Conservation (phyloP, 2,888 invertebrate species). For the Coelinius sp. region DNA sequence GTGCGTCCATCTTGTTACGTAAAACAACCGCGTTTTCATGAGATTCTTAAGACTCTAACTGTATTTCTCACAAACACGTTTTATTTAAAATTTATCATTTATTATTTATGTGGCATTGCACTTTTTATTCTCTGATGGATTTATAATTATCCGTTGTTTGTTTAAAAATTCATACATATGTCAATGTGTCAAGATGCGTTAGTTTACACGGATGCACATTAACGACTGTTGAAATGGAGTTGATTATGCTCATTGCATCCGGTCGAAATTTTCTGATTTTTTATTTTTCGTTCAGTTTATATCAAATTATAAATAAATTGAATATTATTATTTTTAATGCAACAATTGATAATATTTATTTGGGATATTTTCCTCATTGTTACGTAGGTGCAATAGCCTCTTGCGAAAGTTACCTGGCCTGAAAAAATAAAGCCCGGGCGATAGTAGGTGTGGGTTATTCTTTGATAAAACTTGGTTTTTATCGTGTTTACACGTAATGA, state of each 20-base stretch:
- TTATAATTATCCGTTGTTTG: conserved; percentile 23
- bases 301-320: too few species aligned
- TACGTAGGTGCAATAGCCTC: conserved; percentile 58
- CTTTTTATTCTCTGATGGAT: neutral
- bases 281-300: too few species aligned
- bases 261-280: conserved; percentile 35
- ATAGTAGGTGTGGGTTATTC: conserved; percentile 57
- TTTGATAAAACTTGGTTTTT: conserved; percentile 53
- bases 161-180: conserved; percentile 17
- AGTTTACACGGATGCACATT: conserved; percentile 34
- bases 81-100: conserved; percentile 1
- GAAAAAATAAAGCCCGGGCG: conserved; percentile 66
- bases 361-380: conserved; percentile 26
- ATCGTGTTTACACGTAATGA: conserved; percentile 66
- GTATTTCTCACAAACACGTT: conserved; percentile 16
- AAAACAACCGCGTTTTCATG: conserved; percentile 64
- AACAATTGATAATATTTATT: conserved; percentile 38
- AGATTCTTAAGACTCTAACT: conserved; percentile 44
- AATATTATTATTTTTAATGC: too few species aligned
- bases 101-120: conserved; percentile 22
- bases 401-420: conserved; percentile 67
- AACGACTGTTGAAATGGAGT: conserved; percentile 38
- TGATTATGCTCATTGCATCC: conserved; percentile 42
- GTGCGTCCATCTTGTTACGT: conserved; percentile 70
- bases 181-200: conserved; percentile 3